These are phyloP conservation scores for Zoanthus gigantus DNA, from an alignment of 92 coral and sea anemone genomes.

Conservation along the genomic window DNA sequence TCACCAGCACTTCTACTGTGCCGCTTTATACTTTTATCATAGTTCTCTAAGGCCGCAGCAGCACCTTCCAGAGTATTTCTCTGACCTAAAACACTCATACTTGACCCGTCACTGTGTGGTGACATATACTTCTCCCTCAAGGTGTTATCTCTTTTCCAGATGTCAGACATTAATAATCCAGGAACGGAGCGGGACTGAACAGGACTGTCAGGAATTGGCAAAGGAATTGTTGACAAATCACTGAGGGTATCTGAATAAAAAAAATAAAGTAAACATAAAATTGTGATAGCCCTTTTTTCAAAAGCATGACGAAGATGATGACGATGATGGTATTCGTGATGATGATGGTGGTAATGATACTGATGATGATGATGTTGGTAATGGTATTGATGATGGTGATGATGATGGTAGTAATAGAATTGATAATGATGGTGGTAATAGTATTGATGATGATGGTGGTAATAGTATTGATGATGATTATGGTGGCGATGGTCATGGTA, in stretches of 20 bases:
- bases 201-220: conserved; percentile 84
- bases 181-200: conserved; percentile 89
- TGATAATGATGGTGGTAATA: no score
- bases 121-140: conserved; percentile 62
- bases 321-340: no score
- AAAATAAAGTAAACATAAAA: no score
- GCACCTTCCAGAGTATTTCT: conserved; percentile 76
- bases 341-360: no score
- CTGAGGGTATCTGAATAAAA: conserved; percentile 71
- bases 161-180: conserved; percentile 80
- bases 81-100: conserved; percentile 72
- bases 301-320: no score
- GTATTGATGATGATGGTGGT: no score
- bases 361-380: no score
- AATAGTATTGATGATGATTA: no score
- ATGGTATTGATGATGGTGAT: no score
- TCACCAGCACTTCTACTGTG: conserved; percentile 64
- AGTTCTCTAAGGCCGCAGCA: conserved; percentile 80
- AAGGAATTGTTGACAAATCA: conserved; percentile 79
- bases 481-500: no score
- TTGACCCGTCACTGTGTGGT: conserved; percentile 90
- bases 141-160: conserved; percentile 68
- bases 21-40: conserved; percentile 61
- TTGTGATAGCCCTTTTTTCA: no score
- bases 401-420: no score